Conservation (phyloP, 35 echinoderm and acorn worm genomes). For the Apostichopus parvimensis region DNA sequence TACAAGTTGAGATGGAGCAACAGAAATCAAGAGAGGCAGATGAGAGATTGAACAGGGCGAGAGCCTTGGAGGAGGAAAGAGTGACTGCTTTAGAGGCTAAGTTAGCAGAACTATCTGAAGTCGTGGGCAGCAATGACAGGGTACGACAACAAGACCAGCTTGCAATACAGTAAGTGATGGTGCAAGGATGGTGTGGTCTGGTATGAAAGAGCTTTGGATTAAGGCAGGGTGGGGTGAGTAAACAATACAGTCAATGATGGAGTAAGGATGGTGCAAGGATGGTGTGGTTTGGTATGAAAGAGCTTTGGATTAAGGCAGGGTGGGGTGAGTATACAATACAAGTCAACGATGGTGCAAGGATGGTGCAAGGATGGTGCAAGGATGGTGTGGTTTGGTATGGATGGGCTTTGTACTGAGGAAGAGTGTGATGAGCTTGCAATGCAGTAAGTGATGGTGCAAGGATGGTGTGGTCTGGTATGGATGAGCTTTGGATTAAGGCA, state of each 20-base stretch:
- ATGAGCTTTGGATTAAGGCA: too few relatives aligned
- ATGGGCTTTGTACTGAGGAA: too few relatives aligned
- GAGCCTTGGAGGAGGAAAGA: slow-evolving; percentile 76
- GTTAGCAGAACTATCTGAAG: slow-evolving; percentile 81
- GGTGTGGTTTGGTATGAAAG: not conserved
- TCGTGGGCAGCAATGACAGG: slow-evolving; percentile 88
- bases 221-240: too few relatives aligned
- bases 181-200: not conserved
- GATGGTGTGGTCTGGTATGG: not conserved
- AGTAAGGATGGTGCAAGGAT: too few relatives aligned
- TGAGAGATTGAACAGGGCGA: slow-evolving; percentile 65
- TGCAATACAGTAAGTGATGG: slow-evolving; percentile 81
- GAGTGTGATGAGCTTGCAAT: not conserved
- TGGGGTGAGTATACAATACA: not conserved
- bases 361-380: too few relatives aligned
- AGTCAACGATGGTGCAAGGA: too few relatives aligned
- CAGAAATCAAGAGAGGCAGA: slow-evolving; percentile 87
- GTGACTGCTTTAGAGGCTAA: slow-evolving; percentile 89
- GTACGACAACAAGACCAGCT: slow-evolving; percentile 85
- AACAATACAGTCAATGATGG: too few relatives aligned
- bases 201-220: not conserved
- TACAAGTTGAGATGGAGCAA: slow-evolving; percentile 93
- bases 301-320: too few relatives aligned
- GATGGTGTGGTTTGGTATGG: not conserved
- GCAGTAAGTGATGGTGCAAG: too few relatives aligned